phyloP scores from a whole-genome alignment of 2,113 vertebrate species.

The Forbesichthys agassizii region DNA sequence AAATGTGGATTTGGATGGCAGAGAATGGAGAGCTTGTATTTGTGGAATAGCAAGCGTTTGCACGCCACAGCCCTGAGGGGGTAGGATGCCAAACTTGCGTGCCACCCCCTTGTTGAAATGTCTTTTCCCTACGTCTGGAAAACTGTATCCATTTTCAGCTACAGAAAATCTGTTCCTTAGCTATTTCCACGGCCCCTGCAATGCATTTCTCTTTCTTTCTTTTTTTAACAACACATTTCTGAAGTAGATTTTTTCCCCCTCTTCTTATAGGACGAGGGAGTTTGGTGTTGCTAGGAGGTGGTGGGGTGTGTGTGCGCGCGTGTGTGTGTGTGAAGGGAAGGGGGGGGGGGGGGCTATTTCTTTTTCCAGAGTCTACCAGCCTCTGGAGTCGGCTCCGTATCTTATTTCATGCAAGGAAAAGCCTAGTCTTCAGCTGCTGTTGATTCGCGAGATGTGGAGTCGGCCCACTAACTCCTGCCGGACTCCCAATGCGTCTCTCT shows the following conservation, averaged over 20 bases:
- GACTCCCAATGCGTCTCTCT: slow-evolving; percentile 56
- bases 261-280: slow-evolving; percentile 56
- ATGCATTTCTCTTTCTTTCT: slow-evolving; percentile 13
- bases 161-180: slow-evolving; percentile 62
- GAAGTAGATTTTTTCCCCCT: slow-evolving; percentile 58
- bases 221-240: slow-evolving; percentile 60
- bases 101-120: slow-evolving; percentile 78
- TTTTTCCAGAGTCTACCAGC: slow-evolving; percentile 75
- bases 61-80: slow-evolving; percentile 75
- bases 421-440: slow-evolving; percentile 70
- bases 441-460: slow-evolving; percentile 74
- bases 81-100: slow-evolving; percentile 75
- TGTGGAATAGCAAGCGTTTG: slow-evolving; percentile 73
- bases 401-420: slow-evolving; percentile 75
- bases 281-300: slow-evolving; percentile 34
- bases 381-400: slow-evolving; percentile 62
- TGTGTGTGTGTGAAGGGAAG: neutral
- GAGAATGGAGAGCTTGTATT: slow-evolving; percentile 72
- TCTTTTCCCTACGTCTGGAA: slow-evolving; percentile 74
- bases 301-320: neutral
- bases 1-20: slow-evolving; percentile 73
- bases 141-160: slow-evolving; percentile 72
- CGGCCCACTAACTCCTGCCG: slow-evolving; percentile 69
- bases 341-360: slow-evolving; percentile 54
- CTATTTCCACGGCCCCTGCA: slow-evolving; percentile 69